Evolutionary conservation across 2,888 invertebrate genomes (phyloP).

Genomic region (Campoletis raptor): DNA sequence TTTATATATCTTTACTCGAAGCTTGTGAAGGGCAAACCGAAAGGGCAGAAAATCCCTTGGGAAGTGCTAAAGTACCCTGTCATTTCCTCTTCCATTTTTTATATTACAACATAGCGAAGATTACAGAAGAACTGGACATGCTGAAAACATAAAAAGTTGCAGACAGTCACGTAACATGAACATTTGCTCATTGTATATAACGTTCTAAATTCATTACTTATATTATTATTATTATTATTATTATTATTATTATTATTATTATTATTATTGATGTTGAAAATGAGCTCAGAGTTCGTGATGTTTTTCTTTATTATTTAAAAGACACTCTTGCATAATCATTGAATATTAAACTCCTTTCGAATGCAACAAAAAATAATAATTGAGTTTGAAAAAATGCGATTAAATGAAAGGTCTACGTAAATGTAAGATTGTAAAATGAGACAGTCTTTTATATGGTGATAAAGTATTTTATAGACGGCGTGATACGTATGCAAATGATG

Average conservation of each 20-base stretch:
- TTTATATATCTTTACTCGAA: constrained; percentile 63
- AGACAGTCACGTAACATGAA: not conserved
- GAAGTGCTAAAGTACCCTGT: constrained; percentile 78
- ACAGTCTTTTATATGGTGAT: constrained; percentile 11
- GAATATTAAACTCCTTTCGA: not conserved
- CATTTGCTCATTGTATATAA: not conserved
- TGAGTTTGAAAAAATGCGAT: not conserved
- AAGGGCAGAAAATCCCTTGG: constrained; percentile 58
- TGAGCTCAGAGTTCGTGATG: not conserved
- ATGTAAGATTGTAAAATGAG: not conserved
- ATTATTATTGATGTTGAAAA: not conserved
- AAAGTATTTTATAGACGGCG: constrained; percentile 34
- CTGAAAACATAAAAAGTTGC: not conserved
- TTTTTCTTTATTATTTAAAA: not conserved
- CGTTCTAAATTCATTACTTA: not conserved
- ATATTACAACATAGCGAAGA: not conserved
- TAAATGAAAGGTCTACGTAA: not conserved
- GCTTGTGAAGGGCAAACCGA: constrained; percentile 50
- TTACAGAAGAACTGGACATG: not conserved
- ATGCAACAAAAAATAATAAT: not conserved
- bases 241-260: not conserved
- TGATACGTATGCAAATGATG: constrained; percentile 75
- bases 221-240: not conserved
- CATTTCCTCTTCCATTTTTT: constrained; percentile 74
- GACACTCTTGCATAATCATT: not conserved